Conservation (phyloP, 2,797 vertebrate genomes). For the Naso thynnoides region DNA sequence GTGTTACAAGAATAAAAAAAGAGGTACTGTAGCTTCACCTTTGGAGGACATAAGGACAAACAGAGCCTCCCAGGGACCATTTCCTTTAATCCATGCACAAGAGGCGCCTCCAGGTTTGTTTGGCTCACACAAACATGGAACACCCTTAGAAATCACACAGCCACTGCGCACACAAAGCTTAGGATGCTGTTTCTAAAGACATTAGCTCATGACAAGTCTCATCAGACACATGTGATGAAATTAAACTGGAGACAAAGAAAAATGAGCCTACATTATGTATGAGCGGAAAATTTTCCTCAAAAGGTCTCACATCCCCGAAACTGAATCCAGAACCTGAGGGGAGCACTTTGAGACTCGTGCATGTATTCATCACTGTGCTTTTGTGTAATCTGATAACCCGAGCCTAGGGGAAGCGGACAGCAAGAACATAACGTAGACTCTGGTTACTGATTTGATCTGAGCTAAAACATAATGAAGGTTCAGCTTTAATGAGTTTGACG, state of each 20-base stretch:
- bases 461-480: conserved; percentile 40
- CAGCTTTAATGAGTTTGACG: conserved; percentile 19
- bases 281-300: conserved; percentile 58
- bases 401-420: conserved; percentile 17
- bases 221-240: conserved; percentile 21
- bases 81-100: conserved; percentile 53
- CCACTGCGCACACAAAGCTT: conserved; percentile 24
- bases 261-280: conserved; percentile 64
- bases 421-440: conserved; percentile 18
- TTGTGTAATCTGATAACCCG: conserved; percentile 56
- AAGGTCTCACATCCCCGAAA: conserved; percentile 61
- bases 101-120: conserved; percentile 68
- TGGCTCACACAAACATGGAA: conserved; percentile 58
- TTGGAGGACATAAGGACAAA: conserved; percentile 21
- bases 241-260: conserved; percentile 34
- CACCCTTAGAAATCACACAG: conserved; percentile 58
- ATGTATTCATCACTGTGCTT: conserved; percentile 49
- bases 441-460: conserved; percentile 35
- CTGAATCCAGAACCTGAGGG: conserved; percentile 54
- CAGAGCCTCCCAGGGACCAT: conserved; percentile 49
- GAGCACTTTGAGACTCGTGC: background rate
- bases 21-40: conserved; percentile 32
- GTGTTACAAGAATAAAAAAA: background rate
- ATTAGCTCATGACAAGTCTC: conserved; percentile 5
- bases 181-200: conserved; percentile 14